Evolutionary conservation across 64 coral and sea anemone species (phyloP).

Genomic region (Trachythela sp.): DNA sequence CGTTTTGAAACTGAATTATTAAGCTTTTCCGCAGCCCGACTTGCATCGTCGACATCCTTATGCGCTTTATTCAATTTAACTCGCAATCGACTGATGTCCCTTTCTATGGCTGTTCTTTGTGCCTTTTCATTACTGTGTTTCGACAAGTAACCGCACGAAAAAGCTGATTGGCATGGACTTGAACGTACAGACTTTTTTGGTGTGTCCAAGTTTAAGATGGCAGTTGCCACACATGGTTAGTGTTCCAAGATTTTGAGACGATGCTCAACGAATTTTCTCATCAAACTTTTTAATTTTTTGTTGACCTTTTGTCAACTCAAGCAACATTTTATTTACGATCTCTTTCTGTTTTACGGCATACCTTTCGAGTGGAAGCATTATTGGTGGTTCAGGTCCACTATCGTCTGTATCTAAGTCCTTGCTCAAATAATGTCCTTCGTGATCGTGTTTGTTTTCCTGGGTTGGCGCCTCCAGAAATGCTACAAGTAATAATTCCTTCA

Average conservation of each 20-base stretch:
- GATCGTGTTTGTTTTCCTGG: neutral
- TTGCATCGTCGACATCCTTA: slow-evolving; percentile 2
- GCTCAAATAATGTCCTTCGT: neutral
- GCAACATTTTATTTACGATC: neutral
- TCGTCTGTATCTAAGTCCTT: neutral
- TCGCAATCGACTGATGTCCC: neutral
- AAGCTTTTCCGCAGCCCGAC: neutral
- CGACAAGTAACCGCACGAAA: neutral
- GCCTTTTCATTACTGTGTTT: neutral
- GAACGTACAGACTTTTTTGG: neutral
- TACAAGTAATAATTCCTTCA: no score
- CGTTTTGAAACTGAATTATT: neutral
- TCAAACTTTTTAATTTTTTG: neutral
- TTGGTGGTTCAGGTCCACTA: neutral
- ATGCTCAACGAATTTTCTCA: no score
- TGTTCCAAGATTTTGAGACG: neutral
- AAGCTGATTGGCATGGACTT: neutral
- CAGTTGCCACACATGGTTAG: neutral
- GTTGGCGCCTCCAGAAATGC: no score
- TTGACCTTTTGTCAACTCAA: neutral
- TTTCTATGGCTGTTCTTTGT: neutral
- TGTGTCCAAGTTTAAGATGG: neutral
- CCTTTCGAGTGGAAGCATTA: neutral
- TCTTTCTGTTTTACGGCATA: neutral
- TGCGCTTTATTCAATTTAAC: neutral